A percentile compares a stretch with the other conserved stretches of the same genome.
Conservation (phyloP, 2,797 vertebrate genomes). For the Diglossa cyanea region DNA sequence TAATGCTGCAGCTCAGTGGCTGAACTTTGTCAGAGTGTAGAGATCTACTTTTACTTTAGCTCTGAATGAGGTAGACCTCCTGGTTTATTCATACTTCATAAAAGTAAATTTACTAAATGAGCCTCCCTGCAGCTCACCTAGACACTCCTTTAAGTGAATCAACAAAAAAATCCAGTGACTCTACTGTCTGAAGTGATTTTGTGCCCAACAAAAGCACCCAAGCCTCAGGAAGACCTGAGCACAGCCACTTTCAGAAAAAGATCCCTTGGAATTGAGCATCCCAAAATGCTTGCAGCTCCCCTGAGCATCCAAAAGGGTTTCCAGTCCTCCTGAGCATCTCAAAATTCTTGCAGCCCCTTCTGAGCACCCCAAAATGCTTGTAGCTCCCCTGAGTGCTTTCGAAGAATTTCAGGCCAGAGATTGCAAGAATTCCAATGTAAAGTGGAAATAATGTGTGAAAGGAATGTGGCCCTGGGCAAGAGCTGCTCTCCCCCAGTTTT, state of each 20-base stretch:
- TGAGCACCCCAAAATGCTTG: not conserved
- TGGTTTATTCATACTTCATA: slow-evolving; percentile 77
- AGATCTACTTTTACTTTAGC: slow-evolving; percentile 87
- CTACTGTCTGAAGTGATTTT: not conserved
- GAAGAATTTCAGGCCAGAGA: not conserved
- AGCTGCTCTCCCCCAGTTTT: not conserved
- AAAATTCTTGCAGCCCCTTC: not conserved
- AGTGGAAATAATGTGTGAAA: not conserved
- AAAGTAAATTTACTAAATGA: slow-evolving; percentile 74
- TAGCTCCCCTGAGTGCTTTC: not conserved
- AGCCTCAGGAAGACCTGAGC: fast-evolving
- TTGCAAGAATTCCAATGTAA: not conserved
- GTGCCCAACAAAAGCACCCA: not conserved
- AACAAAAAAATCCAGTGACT: not conserved
- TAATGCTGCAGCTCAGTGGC: slow-evolving; percentile 91
- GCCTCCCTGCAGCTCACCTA: slow-evolving; percentile 47
- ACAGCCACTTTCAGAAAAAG: not conserved
- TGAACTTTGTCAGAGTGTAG: slow-evolving; percentile 89
- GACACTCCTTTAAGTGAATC: not conserved
- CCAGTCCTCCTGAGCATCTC: not conserved
- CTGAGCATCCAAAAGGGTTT: not conserved
- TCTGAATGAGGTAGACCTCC: slow-evolving; percentile 82
- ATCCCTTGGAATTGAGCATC: not conserved
- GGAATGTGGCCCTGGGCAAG: slow-evolving; percentile 2
- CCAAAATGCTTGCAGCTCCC: not conserved